Evolutionary conservation across 2,888 invertebrate species (phyloP).

Genomic region (Phytoseiulus persimilis): DNA sequence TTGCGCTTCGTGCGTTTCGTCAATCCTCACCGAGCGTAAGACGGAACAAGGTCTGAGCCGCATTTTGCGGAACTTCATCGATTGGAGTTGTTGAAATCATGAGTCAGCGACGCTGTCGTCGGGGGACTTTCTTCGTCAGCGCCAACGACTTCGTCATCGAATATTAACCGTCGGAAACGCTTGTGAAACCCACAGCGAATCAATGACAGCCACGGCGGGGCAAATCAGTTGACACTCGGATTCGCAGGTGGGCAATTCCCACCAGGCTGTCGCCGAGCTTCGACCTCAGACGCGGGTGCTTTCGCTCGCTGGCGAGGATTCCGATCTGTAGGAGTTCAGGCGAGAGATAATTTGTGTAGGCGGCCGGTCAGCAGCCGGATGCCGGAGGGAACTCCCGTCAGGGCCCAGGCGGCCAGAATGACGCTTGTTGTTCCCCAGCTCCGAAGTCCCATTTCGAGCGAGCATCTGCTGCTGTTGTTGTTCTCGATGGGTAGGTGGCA

Average conservation of each 20-base stretch:
- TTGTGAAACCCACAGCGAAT: background rate
- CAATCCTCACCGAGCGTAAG: background rate
- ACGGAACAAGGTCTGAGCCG: too few relatives aligned
- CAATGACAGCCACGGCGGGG: background rate
- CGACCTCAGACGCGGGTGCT: too few relatives aligned
- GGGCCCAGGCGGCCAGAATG: background rate
- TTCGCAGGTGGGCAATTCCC: too few relatives aligned
- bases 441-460: background rate
- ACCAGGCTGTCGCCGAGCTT: too few relatives aligned
- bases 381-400: too few relatives aligned
- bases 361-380: too few relatives aligned
- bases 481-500: background rate
- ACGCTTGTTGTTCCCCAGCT: background rate
- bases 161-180: background rate
- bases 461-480: background rate
- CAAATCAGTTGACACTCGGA: background rate
- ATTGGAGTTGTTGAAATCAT: too few relatives aligned
- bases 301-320: too few relatives aligned
- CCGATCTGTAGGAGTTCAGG: too few relatives aligned
- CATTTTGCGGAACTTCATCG: too few relatives aligned
- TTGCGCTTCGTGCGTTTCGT: background rate
- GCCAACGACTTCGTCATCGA: background rate
- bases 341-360: too few relatives aligned
- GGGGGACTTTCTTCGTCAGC: background rate
- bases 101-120: too few relatives aligned